These are phyloP conservation scores for Lasioglossum albipes DNA, from an alignment of 1,140 invertebrate genomes.

Conservation along the genomic window DNA sequence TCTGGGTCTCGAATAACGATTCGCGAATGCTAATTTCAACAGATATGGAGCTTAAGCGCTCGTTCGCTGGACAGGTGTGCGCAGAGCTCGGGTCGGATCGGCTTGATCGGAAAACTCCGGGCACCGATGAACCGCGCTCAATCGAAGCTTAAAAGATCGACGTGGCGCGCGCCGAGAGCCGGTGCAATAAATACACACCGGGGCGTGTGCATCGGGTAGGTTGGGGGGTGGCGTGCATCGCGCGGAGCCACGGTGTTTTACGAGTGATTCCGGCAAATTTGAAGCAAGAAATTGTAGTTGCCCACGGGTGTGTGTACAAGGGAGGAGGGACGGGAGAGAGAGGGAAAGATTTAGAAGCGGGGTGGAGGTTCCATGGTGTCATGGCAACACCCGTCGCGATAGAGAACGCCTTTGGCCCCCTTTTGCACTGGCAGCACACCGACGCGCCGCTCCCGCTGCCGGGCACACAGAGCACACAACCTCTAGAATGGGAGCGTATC, in stretches of 20 bases:
- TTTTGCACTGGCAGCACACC: conserved; percentile 56
- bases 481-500: conserved; percentile 46
- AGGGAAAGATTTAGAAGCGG: conserved; percentile 69
- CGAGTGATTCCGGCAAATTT: conserved; percentile 49
- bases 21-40: too few species aligned
- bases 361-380: conserved; percentile 76
- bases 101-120: too few species aligned
- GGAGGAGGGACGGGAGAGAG: conserved; percentile 46
- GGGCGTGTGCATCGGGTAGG: too few species aligned
- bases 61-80: too few species aligned
- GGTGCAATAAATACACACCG: conserved; percentile 22
- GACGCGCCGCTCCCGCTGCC: not conserved
- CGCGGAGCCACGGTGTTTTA: conserved; percentile 29
- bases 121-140: not conserved
- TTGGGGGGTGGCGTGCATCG: not conserved
- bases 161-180: not conserved
- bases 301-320: conserved; percentile 47
- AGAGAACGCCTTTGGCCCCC: conserved; percentile 67
- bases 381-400: conserved; percentile 77
- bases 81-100: too few species aligned
- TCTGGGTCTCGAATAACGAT: too few species aligned
- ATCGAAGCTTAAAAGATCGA: conserved; percentile 5
- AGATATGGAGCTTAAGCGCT: too few species aligned
- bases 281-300: conserved; percentile 35
- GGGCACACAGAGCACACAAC: too few species aligned